Evolutionary conservation across 2,113 vertebrate genomes (phyloP), one percentile per base, ranked within the genome.

Genomic region (Eulacestoma nigropectus): DNA sequence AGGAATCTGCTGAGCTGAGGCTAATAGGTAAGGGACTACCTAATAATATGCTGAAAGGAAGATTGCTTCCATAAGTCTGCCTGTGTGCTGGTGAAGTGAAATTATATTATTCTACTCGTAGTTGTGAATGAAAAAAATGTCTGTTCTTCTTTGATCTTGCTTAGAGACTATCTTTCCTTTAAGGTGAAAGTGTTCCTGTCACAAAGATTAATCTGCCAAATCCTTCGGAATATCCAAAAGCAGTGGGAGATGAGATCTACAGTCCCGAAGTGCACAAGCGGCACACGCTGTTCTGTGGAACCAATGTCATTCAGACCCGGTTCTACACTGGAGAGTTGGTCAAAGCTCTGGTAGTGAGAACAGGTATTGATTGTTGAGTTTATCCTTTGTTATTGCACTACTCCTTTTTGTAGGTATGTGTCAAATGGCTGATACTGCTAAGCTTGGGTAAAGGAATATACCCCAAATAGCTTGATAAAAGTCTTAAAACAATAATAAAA

Each of bases 141-240:
- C 35, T 76, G 1, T 64, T 95, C 13, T 47, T 81, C 17, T 33
- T 84, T 62, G 59, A 52, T 85, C n/a, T 93, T 89, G 41, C 72
- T 83, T 68, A 95, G n/a, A 81, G 9, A 18, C 23, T 88, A 70
- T 49, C 56, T 87, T 93, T 50, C 13, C 17, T 93, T 80, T 33
- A 63, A 99, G 99, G 99, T 93, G 99, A 99, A 97, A 99, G 99
- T 67, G 99, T 99, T 97, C 99, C 99, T 18, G 99, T 99, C 87
- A 99, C 99, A 76, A 99, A 99, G 98, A 99, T 99, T 68, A 99
- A 99, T 96, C 98, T 99, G 92, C 99, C 99, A 67, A 99, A 99
- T 95, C 99, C 99, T 46, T 80, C 93, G 4, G 96, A 97, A 67
- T 98, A 97, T 65, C 96, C 98, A 1, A 98, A 96, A 87, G 97